Evolutionary conservation across 2,113 vertebrate species (phyloP).

Genomic region (Malurus cyaneus): DNA sequence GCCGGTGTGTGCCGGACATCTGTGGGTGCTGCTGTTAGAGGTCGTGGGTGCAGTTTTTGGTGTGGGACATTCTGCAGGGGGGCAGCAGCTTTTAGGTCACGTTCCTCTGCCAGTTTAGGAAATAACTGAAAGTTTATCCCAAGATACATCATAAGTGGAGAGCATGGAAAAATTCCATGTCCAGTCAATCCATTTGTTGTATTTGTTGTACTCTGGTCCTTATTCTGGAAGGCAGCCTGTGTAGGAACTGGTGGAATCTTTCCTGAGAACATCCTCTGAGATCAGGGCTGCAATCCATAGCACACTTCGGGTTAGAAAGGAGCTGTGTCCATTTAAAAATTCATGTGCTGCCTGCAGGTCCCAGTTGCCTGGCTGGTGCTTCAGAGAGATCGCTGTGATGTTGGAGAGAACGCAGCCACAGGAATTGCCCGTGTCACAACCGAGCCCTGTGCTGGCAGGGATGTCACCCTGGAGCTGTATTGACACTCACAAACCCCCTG

Average conservation of each 20-base stretch:
- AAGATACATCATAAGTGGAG: neutral
- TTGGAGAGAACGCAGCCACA: neutral
- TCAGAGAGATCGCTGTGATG: neutral
- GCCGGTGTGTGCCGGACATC: fast-evolving
- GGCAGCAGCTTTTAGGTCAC: neutral
- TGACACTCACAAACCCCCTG: neutral
- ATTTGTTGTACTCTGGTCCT: neutral
- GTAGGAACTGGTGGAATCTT: neutral
- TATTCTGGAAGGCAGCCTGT: neutral
- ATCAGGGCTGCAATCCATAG: neutral
- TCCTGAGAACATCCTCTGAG: neutral
- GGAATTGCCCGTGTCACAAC: neutral
- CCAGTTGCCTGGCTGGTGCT: neutral
- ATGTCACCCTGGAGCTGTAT: neutral
- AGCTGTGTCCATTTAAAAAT: neutral
- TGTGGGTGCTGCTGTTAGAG: neutral
- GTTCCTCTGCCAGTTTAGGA: neutral
- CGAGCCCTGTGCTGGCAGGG: too few species aligned
- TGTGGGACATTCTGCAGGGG: neutral
- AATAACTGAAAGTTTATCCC: neutral
- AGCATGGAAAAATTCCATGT: neutral
- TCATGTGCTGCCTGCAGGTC: neutral
- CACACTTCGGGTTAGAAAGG: neutral
- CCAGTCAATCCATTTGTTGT: too few species aligned
- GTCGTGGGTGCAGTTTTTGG: neutral